phyloP scores from a whole-genome alignment of 2,113 vertebrate species.

The Jacana jacana region DNA sequence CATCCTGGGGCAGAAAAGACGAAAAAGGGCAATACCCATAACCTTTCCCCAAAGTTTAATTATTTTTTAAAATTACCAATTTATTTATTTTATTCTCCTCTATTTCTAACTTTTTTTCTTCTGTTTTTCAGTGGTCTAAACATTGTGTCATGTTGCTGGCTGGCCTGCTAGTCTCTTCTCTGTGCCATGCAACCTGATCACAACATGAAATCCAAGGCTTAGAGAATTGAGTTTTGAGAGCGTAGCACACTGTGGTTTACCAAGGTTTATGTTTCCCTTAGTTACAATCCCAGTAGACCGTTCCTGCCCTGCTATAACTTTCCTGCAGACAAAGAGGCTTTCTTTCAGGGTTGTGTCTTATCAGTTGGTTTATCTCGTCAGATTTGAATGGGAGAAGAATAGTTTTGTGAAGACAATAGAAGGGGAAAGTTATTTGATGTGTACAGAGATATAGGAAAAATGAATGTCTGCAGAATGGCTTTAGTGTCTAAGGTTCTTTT shows the following conservation, averaged over 20 bases:
- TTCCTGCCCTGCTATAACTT: neutral
- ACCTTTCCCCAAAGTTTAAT: neutral
- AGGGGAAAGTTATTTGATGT: neutral
- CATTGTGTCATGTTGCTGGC: neutral
- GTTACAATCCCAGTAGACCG: neutral
- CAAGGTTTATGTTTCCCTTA: neutral
- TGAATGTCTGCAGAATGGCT: neutral
- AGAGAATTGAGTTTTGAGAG: neutral
- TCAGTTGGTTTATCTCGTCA: conserved; percentile 10
- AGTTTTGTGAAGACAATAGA: neutral
- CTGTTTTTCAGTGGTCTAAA: neutral
- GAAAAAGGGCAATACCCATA: neutral
- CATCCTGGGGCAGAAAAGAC: neutral
- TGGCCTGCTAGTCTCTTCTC: neutral
- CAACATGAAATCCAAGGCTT: neutral
- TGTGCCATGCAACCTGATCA: neutral
- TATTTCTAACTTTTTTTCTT: neutral
- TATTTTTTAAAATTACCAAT: neutral
- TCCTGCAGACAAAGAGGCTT: neutral
- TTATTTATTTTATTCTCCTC: neutral
- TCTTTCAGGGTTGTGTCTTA: neutral
- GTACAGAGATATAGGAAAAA: neutral
- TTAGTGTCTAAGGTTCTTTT: neutral
- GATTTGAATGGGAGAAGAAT: neutral
- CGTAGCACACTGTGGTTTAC: neutral